phyloP scores from a whole-genome alignment of 2,888 invertebrate genomes.

The Ormyrus pomaceus region DNA sequence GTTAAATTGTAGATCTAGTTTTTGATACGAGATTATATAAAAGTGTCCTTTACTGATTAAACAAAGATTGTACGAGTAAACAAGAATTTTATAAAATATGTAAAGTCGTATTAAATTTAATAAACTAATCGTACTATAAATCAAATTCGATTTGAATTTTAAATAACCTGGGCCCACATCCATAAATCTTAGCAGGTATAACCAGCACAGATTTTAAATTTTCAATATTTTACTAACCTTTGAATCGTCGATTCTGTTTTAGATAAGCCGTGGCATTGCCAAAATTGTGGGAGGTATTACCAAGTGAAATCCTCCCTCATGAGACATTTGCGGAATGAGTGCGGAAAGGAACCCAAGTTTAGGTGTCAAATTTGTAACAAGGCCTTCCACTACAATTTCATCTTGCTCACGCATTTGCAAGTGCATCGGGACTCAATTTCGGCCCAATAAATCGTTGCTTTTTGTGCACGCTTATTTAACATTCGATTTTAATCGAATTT shows the following conservation, averaged over 20 bases:
- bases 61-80: not conserved
- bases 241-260: slow-evolving; percentile 28
- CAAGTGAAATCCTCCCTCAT: slow-evolving; percentile 65
- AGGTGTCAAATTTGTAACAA: slow-evolving; percentile 83
- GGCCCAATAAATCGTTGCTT: too few relatives aligned
- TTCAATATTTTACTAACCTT: slow-evolving; percentile 12
- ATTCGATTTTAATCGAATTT: too few relatives aligned
- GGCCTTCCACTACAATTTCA: slow-evolving; percentile 82
- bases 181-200: not conserved
- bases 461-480: too few relatives aligned
- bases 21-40: slow-evolving; percentile 2
- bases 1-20: not conserved
- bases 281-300: slow-evolving; percentile 69
- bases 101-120: slow-evolving; percentile 6
- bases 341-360: slow-evolving; percentile 74
- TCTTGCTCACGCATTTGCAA: slow-evolving; percentile 2
- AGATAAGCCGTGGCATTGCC: slow-evolving; percentile 56
- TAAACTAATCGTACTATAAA: slow-evolving; percentile 20
- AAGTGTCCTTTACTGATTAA: not conserved
- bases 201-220: not conserved
- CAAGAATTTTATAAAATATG: slow-evolving; percentile 25
- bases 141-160: not conserved
- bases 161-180: not conserved
- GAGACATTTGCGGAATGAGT: slow-evolving; percentile 65
- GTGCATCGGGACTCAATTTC: slow-evolving; percentile 14